These are phyloP conservation scores for Stomatorhinus walkeri DNA, from an alignment of 2,797 vertebrate species.

Conservation along the genomic window DNA sequence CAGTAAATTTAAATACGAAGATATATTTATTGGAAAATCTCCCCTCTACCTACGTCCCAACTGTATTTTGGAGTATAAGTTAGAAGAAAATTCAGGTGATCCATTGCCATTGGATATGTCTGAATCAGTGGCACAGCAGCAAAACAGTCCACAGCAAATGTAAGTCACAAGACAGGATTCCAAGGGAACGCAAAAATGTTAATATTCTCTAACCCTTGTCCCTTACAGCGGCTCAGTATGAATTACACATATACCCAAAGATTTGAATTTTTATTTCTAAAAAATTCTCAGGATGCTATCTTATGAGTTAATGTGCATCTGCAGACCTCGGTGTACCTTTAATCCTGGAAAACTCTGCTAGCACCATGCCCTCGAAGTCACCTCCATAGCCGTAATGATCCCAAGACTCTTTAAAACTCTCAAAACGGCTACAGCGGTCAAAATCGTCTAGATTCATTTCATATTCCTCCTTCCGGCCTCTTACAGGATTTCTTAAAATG, in stretches of 20 bases:
- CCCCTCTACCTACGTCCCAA: not conserved
- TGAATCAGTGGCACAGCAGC: not conserved
- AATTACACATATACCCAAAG: not conserved
- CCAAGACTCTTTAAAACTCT: conserved; percentile 49
- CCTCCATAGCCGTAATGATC: conserved; percentile 48
- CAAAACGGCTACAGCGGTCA: conserved; percentile 35
- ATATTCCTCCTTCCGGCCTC: not conserved
- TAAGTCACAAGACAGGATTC: not conserved
- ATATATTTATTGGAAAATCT: not conserved
- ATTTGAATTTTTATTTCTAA: not conserved
- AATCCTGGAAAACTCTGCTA: conserved; percentile 53
- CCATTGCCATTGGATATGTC: not conserved
- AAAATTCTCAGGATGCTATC: not conserved
- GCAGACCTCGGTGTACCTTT: conserved; percentile 49
- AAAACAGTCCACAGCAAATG: not conserved
- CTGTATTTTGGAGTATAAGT: not conserved
- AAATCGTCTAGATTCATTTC: not conserved
- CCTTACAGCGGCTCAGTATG: not conserved
- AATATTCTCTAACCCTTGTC: not conserved
- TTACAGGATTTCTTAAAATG: not conserved
- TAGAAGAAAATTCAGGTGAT: not conserved
- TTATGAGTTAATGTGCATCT: not conserved
- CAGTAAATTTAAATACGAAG: not conserved
- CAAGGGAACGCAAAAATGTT: not conserved
- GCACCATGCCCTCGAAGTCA: conserved; percentile 42